These are phyloP conservation scores for Pararge aegeria DNA, from an alignment of 1,140 invertebrate species.

Conservation along the genomic window DNA sequence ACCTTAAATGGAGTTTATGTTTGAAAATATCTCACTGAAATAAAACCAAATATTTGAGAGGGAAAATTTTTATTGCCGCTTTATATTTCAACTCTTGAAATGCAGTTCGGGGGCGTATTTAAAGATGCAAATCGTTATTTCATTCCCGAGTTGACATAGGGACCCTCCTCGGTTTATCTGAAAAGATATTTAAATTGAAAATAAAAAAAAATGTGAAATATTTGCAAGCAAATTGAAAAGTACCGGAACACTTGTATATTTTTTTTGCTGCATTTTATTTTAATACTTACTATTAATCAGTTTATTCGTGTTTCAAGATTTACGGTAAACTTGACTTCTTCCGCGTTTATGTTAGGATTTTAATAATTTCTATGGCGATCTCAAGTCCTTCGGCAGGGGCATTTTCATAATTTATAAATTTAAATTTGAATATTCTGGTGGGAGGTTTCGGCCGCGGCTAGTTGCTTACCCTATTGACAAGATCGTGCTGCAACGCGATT, in stretches of 20 bases:
- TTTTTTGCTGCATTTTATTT: background rate
- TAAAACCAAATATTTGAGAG: conserved; percentile 16
- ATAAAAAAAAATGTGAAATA: background rate
- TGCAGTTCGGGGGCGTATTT: conserved; percentile 72
- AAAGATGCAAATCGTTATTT: conserved; percentile 63
- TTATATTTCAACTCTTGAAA: conserved; percentile 46
- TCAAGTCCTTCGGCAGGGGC: too few species aligned
- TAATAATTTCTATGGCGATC: too few species aligned
- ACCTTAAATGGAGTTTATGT: conserved; percentile 13
- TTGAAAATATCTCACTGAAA: conserved; percentile 17
- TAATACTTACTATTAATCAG: too few species aligned
- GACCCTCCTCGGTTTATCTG: conserved; percentile 48
- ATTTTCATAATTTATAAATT: too few species aligned
- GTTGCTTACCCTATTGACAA: too few species aligned
- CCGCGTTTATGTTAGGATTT: too few species aligned
- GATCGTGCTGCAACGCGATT: too few species aligned
- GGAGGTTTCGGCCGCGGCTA: too few species aligned
- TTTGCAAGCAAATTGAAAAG: background rate
- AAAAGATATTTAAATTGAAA: conserved; percentile 24
- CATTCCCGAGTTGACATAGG: conserved; percentile 58
- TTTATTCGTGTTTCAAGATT: too few species aligned
- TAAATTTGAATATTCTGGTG: too few species aligned
- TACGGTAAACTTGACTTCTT: too few species aligned
- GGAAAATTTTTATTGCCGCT: conserved; percentile 15
- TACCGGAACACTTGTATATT: background rate